Percentiles rank a stretch among this genome's conserved stretches.
Conservation (phyloP, 2,797 vertebrate species). For the Lutjanus argentimaculatus region DNA sequence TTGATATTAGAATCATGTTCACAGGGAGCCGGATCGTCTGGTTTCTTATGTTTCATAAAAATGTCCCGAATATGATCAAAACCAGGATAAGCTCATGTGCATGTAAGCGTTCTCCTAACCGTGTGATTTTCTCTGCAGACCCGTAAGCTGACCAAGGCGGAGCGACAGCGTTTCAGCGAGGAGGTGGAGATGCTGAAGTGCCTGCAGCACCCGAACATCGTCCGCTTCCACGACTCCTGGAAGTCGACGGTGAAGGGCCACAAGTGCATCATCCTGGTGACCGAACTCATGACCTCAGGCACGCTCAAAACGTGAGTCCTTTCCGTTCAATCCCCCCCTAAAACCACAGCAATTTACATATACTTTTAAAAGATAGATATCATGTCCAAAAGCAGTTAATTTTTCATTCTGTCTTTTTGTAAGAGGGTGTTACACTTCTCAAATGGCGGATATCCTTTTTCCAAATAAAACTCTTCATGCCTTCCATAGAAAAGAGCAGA, state of each 20-base stretch:
- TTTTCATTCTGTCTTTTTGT: neutral
- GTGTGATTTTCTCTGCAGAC: slow-evolving; percentile 83
- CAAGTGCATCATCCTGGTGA: slow-evolving; percentile 96
- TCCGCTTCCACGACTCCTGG: slow-evolving; percentile 99
- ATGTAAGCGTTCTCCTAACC: neutral
- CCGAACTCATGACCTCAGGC: slow-evolving; percentile 98
- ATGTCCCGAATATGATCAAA: neutral
- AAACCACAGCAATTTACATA: neutral
- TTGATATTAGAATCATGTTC: neutral
- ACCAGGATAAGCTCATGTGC: neutral
- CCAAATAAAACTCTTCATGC: neutral
- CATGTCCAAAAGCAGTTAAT: neutral
- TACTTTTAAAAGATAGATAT: neutral
- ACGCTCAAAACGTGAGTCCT: slow-evolving; percentile 97
- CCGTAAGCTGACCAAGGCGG: slow-evolving; percentile 93
- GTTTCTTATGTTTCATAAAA: neutral
- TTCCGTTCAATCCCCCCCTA: neutral
- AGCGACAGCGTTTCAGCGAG: slow-evolving; percentile 96
- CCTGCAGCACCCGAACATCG: slow-evolving; percentile 98
- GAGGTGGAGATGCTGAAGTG: slow-evolving; percentile 99
- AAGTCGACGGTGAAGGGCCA: slow-evolving; percentile 95
- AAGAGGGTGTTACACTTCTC: neutral
- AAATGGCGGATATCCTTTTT: slow-evolving; percentile 14
- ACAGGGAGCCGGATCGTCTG: neutral
- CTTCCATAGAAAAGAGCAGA: slow-evolving; percentile 7